phyloP scores from a whole-genome alignment of 2,797 vertebrate genomes.

The Poecilia velifera region DNA sequence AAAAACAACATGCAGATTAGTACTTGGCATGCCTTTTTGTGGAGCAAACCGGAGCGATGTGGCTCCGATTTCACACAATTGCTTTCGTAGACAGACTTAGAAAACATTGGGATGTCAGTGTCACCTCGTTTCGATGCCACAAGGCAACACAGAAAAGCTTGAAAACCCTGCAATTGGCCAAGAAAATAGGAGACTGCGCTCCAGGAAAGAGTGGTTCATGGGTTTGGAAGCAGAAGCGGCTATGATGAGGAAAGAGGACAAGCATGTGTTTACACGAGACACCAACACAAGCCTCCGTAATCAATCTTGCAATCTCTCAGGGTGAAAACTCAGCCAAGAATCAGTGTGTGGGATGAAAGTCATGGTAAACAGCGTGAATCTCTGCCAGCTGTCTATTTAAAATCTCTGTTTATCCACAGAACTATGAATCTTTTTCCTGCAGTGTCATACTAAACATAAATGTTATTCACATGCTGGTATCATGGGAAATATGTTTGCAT shows the following conservation, averaged over 20 bases:
- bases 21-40: neutral
- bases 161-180: constrained; percentile 55
- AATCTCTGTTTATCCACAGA: constrained; percentile 62
- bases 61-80: constrained; percentile 32
- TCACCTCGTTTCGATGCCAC: constrained; percentile 52
- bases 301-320: constrained; percentile 72
- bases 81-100: constrained; percentile 36
- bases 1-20: constrained; percentile 9
- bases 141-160: constrained; percentile 51
- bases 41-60: constrained; percentile 9
- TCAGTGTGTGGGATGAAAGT: constrained; percentile 68
- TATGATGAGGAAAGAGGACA: constrained; percentile 54
- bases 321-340: constrained; percentile 66
- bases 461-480: constrained; percentile 44
- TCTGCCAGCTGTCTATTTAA: constrained; percentile 59
- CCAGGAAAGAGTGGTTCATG: constrained; percentile 54
- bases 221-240: constrained; percentile 59
- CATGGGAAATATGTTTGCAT: constrained; percentile 51
- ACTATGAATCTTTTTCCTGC: constrained; percentile 54
- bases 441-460: constrained; percentile 53
- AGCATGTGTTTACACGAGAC: constrained; percentile 71
- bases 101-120: constrained; percentile 48
- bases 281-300: constrained; percentile 66
- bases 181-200: constrained; percentile 67
- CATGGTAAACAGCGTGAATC: constrained; percentile 62